Conservation (phyloP, 2,797 vertebrate species). For the Epinephelus malabaricus region DNA sequence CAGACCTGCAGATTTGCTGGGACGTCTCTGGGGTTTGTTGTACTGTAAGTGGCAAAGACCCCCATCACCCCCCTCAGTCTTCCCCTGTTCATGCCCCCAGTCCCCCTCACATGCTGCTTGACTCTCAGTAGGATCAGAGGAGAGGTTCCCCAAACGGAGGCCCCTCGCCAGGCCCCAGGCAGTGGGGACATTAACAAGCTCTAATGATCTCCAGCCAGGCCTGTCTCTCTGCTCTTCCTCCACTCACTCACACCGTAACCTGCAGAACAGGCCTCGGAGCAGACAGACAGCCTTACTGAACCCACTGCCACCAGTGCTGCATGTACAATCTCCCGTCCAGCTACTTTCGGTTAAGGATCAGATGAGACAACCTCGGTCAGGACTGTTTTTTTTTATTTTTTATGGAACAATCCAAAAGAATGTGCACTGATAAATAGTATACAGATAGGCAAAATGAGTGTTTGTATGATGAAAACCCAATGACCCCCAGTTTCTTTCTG, state of each 20-base stretch:
- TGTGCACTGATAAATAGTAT: slow-evolving; percentile 20
- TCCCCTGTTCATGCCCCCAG: slow-evolving; percentile 30
- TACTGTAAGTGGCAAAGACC: slow-evolving; percentile 66
- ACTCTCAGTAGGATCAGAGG: slow-evolving; percentile 65
- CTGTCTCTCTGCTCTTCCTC: slow-evolving; percentile 74
- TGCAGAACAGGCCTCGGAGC: slow-evolving; percentile 47
- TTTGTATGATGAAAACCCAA: slow-evolving; percentile 46
- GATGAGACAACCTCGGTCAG: slow-evolving; percentile 18
- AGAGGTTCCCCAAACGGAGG: slow-evolving; percentile 65
- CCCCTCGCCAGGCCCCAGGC: slow-evolving; percentile 66
- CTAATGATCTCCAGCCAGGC: slow-evolving; percentile 80
- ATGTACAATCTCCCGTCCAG: slow-evolving; percentile 28
- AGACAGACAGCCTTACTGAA: slow-evolving; percentile 45
- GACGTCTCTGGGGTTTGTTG: slow-evolving; percentile 61
- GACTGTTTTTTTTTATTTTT: background rate
- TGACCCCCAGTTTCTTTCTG: slow-evolving; percentile 47
- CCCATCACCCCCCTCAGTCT: slow-evolving; percentile 12
- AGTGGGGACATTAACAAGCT: slow-evolving; percentile 78
- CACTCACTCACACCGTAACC: slow-evolving; percentile 57
- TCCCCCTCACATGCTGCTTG: slow-evolving; percentile 41
- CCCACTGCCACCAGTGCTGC: slow-evolving; percentile 21
- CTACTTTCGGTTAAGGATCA: slow-evolving; percentile 40
- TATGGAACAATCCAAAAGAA: slow-evolving; percentile 15
- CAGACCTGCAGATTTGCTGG: slow-evolving; percentile 77
- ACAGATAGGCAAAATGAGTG: slow-evolving; percentile 35